phyloP scores from a whole-genome alignment of 2,113 vertebrate genomes.

The Heloderma charlesbogerti region DNA sequence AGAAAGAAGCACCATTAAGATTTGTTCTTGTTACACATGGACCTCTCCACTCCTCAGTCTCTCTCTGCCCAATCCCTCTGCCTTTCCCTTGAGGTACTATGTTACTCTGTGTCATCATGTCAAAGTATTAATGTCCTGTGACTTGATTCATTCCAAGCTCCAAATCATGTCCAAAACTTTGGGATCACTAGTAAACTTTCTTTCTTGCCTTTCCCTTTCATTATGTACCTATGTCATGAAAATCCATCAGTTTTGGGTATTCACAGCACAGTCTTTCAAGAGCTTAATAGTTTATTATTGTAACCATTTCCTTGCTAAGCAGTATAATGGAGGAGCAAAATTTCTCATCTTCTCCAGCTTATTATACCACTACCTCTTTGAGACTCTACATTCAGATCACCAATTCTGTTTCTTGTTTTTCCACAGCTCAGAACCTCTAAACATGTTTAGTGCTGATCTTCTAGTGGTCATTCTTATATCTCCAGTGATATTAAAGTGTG shows the following conservation, averaged over 20 bases:
- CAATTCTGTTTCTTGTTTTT: neutral
- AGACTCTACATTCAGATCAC: neutral
- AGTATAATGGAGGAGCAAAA: neutral
- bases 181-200: neutral
- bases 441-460: neutral
- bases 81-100: neutral
- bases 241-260: neutral
- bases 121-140: neutral
- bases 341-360: neutral
- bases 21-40: neutral
- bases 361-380: neutral
- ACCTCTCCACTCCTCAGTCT: neutral
- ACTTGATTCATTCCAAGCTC: neutral
- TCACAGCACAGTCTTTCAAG: neutral
- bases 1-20: conserved; percentile 15
- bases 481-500: neutral
- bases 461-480: neutral
- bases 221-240: neutral
- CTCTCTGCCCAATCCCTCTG: neutral
- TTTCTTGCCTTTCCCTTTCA: neutral
- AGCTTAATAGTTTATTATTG: neutral
- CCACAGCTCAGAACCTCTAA: neutral
- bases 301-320: neutral
- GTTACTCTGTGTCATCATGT: neutral
- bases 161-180: neutral